phyloP scores from a whole-genome alignment of 2,888 invertebrate species.

The Philopedon plagiatum region DNA sequence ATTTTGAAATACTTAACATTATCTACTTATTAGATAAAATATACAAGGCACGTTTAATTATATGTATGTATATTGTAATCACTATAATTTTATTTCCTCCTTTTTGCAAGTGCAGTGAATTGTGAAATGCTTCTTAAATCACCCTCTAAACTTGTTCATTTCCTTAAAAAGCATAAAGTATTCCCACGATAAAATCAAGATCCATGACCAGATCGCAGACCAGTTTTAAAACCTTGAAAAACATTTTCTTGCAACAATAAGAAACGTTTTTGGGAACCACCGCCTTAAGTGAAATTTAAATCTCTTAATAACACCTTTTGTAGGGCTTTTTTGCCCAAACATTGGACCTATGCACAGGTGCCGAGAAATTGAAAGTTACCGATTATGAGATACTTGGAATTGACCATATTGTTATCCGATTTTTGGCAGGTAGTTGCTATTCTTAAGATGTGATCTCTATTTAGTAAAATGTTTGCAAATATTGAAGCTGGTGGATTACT shows the following conservation, averaged over 20 bases:
- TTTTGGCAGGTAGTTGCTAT: constrained; percentile 30
- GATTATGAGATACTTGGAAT: constrained; percentile 25
- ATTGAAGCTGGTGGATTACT: not conserved
- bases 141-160: constrained; percentile 22
- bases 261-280: constrained; percentile 57
- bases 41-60: too few species aligned
- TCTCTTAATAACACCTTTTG: constrained; percentile 60
- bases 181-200: constrained; percentile 28
- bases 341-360: constrained; percentile 35
- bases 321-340: constrained; percentile 28
- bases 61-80: constrained; percentile 6
- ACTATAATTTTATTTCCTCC: constrained; percentile 10
- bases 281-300: constrained; percentile 58
- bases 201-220: constrained; percentile 43
- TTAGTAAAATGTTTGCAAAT: constrained; percentile 15
- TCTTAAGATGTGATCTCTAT: constrained; percentile 3
- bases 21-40: not conserved
- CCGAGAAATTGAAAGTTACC: constrained; percentile 10
- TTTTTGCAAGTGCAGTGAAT: constrained; percentile 20
- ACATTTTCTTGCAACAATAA: constrained; percentile 35
- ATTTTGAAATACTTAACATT: too few species aligned
- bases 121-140: constrained; percentile 15
- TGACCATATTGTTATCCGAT: constrained; percentile 26
- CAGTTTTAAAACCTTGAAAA: constrained; percentile 34
- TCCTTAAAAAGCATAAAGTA: constrained; percentile 25